These are phyloP conservation scores for Catharus ustulatus DNA, from an alignment of 2,797 vertebrate species.

Conservation along the genomic window DNA sequence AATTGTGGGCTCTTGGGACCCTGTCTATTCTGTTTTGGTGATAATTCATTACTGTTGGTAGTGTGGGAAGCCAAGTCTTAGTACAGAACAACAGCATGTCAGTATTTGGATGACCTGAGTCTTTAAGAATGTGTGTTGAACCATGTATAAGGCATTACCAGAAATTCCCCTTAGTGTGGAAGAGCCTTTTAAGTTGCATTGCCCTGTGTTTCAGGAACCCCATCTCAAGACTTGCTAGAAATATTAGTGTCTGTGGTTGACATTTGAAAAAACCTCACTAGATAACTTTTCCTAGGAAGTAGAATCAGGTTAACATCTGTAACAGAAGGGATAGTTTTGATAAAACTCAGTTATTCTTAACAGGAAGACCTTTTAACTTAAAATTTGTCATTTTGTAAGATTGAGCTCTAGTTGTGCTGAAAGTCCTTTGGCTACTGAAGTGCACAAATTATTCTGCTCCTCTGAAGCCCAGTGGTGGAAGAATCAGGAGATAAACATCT, in stretches of 20 bases:
- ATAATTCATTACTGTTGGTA: not conserved
- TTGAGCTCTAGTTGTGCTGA: not conserved
- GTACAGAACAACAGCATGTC: not conserved
- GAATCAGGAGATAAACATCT: not conserved
- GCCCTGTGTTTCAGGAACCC: not conserved
- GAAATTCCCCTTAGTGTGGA: not conserved
- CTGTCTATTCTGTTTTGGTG: not conserved
- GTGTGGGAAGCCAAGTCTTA: not conserved
- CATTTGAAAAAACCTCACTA: not conserved
- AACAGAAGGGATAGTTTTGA: not conserved
- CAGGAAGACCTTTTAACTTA: not conserved
- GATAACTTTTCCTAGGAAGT: not conserved
- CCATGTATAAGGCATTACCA: not conserved
- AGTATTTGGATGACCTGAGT: not conserved
- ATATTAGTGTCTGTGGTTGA: not conserved
- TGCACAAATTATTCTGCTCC: not conserved
- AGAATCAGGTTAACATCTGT: not conserved
- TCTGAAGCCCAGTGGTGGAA: not conserved
- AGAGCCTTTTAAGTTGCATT: not conserved
- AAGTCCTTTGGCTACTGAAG: not conserved
- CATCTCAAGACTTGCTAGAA: not conserved
- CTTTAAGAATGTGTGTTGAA: not conserved
- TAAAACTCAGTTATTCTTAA: not conserved
- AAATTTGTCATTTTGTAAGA: not conserved
- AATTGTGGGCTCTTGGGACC: not conserved